Conservation (phyloP, 2,888 invertebrate genomes). For the Lysandra coridon region DNA sequence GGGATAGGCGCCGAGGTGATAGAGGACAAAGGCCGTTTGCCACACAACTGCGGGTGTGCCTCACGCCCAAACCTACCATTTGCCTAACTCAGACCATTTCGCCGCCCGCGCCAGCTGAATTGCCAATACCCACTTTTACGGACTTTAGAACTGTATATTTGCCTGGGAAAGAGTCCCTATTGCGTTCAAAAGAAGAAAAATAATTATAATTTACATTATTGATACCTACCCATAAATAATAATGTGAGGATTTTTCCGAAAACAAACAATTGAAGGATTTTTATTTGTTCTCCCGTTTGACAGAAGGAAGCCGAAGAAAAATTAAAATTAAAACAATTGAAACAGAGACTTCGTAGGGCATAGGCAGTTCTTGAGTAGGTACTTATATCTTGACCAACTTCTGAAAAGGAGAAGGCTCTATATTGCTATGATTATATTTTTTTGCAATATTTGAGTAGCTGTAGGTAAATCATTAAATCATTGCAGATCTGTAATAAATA, state of each 20-base stretch:
- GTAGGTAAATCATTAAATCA: slow-evolving; percentile 39
- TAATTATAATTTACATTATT: too few relatives aligned
- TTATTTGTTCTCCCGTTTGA: too few relatives aligned
- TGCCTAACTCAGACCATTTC: slow-evolving; percentile 44
- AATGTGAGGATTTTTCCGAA: too few relatives aligned
- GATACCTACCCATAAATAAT: too few relatives aligned
- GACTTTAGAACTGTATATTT: not conserved
- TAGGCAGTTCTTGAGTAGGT: too few relatives aligned
- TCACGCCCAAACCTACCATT: slow-evolving; percentile 41
- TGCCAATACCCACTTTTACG: slow-evolving; percentile 34
- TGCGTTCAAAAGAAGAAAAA: not conserved
- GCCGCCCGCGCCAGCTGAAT: slow-evolving; percentile 42
- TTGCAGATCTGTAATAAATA: slow-evolving; percentile 34
- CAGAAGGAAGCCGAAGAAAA: too few relatives aligned
- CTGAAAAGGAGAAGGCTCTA: too few relatives aligned
- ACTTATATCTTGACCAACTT: not conserved
- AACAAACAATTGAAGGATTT: too few relatives aligned
- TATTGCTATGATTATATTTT: not conserved
- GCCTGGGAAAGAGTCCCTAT: not conserved
- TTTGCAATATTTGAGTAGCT: not conserved
- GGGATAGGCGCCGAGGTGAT: slow-evolving; percentile 51
- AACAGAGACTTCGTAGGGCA: too few relatives aligned
- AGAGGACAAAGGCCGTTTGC: slow-evolving; percentile 32
- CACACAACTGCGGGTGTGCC: slow-evolving; percentile 30
- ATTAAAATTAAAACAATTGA: too few relatives aligned